Conservation (phyloP, 2,113 vertebrate genomes). For the Albula glossodonta region DNA sequence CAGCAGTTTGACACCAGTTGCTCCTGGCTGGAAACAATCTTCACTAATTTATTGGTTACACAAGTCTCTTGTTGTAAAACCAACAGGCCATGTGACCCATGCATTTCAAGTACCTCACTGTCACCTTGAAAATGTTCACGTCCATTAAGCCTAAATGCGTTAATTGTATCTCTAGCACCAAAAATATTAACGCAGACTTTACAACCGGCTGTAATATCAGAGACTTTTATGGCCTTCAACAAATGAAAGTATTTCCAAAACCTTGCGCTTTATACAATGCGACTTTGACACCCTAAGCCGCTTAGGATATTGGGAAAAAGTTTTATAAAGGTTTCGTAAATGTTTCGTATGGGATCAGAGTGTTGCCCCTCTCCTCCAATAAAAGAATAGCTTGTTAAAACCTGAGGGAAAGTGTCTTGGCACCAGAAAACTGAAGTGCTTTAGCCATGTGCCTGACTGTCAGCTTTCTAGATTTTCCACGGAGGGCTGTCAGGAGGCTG, state of each 20-base stretch:
- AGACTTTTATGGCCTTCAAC: neutral
- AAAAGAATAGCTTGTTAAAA: slow-evolving; percentile 19
- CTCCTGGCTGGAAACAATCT: neutral
- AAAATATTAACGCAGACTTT: neutral
- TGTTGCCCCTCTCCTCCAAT: neutral
- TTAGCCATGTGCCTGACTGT: neutral
- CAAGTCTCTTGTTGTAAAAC: neutral
- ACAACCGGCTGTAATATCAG: neutral
- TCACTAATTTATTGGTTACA: neutral
- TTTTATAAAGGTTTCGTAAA: slow-evolving; percentile 20
- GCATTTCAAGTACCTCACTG: neutral
- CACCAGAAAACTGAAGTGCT: neutral
- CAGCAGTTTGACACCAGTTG: neutral
- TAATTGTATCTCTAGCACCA: neutral
- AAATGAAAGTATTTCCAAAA: neutral
- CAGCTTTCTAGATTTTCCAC: slow-evolving; percentile 5
- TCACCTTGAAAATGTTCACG: neutral
- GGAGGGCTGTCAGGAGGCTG: neutral
- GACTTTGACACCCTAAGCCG: slow-evolving; percentile 13
- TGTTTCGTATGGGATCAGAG: neutral
- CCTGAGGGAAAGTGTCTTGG: slow-evolving; percentile 10
- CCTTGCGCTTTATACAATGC: neutral
- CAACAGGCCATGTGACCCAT: neutral
- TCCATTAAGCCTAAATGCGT: neutral
- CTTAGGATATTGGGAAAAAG: slow-evolving; percentile 21